Evolutionary conservation across 2,113 vertebrate genomes (phyloP).

Genomic region (Jacana jacana): DNA sequence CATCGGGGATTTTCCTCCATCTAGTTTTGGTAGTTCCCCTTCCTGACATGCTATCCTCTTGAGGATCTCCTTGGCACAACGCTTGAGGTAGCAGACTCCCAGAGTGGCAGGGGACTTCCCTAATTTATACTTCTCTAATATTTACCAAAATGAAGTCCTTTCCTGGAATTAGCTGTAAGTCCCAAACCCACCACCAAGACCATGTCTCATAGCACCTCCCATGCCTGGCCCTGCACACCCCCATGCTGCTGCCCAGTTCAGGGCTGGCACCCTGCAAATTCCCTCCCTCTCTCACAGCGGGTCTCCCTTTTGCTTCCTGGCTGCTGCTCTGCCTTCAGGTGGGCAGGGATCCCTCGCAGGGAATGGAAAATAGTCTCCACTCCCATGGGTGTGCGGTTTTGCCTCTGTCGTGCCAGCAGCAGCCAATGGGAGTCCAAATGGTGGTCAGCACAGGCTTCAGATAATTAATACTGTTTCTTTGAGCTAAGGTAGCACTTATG

Average conservation of each 20-base stretch:
- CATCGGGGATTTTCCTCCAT: neutral
- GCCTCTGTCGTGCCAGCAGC: neutral
- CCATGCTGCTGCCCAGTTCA: neutral
- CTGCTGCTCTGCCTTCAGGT: neutral
- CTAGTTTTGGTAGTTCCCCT: neutral
- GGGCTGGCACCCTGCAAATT: neutral
- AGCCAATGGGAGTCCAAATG: neutral
- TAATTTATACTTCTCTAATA: neutral
- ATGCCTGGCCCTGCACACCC: rapidly evolving
- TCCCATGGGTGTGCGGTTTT: constrained; percentile 1
- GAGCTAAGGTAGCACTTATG: neutral
- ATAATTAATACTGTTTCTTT: neutral
- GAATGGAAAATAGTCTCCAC: neutral
- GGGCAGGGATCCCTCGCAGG: neutral
- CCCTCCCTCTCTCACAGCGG: neutral
- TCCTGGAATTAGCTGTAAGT: neutral
- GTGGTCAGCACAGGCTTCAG: neutral
- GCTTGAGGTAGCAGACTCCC: neutral
- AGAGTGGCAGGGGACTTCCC: neutral
- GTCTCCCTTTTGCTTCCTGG: neutral
- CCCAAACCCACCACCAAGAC: neutral
- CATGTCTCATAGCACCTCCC: neutral
- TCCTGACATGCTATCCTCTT: neutral
- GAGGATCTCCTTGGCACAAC: neutral
- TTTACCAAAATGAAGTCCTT: neutral